Evolutionary conservation across 1,140 invertebrate species (phyloP), one percentile per base, ranked within the genome.

Genomic region (Drosophila pruinosa): DNA sequence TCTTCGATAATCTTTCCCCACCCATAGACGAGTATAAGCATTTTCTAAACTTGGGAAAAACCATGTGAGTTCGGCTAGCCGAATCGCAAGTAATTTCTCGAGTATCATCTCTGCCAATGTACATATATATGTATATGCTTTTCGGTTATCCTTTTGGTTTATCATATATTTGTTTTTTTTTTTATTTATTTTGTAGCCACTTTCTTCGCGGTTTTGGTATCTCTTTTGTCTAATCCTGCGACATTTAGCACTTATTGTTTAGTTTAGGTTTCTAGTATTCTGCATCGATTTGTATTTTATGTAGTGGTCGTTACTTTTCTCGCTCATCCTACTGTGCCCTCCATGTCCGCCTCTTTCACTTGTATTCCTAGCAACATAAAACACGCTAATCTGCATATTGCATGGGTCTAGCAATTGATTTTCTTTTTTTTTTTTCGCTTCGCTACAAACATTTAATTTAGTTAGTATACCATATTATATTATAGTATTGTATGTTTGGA

Each of bases 371-470:
- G 22, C 57, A 61, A 63, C 67, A 71, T 56, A 75, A 54, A 69
- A 69, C 47, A 69, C 67, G 61, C 41, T 69, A 63, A 50, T 81
- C 71, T 72, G 41, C 56, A 74, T 75, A 61, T 72, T 71, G 59
- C 52, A 75, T 59, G 34, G 50, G 39, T 63, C 61, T 70, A 61
- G 45, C 47, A 36, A 69, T 61, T 63, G 14, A 38, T 31, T 38
- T 50, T 24, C 22, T 59, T 53, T 63, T 69, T 54, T 57, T 68
- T 43, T 36, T 28, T 52, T 62, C 56, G 64, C 62, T 68, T 67
- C 77, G 71, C 82, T 86, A 86, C 82, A 78, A 88, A 86, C 82
- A 88, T 86, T 88, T 48, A 86, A 72, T 88, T 81, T 78, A 69
- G 43, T 85, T 80, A 74, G 50, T 54, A 43, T 48, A 59, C 63